Base-by-base conservation (phyloP, 1,140 invertebrate species). In the Drosophila fuyamai region DNA sequence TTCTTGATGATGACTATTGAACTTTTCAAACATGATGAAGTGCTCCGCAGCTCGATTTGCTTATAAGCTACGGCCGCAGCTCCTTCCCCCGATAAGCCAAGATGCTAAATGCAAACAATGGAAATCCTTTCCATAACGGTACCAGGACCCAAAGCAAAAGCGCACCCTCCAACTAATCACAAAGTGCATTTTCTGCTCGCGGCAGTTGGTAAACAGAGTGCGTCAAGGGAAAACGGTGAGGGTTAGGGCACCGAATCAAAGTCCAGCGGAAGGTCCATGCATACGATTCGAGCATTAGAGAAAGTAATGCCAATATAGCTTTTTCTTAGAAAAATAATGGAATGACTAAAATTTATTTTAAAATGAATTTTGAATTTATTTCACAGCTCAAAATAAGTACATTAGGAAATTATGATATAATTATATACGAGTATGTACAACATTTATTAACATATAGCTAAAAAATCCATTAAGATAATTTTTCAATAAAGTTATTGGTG, bases 121-220 rank as follows among this genome's bases (percentile, higher is more conserved):
- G 73, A 58, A 66, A 76, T 76, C 54, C 32, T 76, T 76, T 32
- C 61, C 73, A 36, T 41, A 29, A 70, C 67, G 54, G 70, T 27
- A 48, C 38, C 23, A 23, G 55, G 70, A 40, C 55, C 68, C 63
- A 40, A 16, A 41, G 53, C 63, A 16, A 47, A 47, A 75, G 59
- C 57, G 75, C 82, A 82, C 83, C 84, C 83, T 88, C 79, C 76
- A 88, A 86, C 83, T 86, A 86, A 86, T 86, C 83, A 86, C 83
- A 86, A 86, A 86, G 83, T 86, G 83, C 83, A 86, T 89, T 86
- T 86, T 86, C 74, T 71, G 83, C 83, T 83, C 63, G 84, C 83
- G 83, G 83, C 84, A 80, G 83, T 86, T 88, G 83, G 82, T 83
- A 86, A 88, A 86, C 74, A 71, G 63, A 53, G 41, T 59, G 14